Conservation (phyloP, 2,797 vertebrate species). For the Gephyroberyx darwinii region DNA sequence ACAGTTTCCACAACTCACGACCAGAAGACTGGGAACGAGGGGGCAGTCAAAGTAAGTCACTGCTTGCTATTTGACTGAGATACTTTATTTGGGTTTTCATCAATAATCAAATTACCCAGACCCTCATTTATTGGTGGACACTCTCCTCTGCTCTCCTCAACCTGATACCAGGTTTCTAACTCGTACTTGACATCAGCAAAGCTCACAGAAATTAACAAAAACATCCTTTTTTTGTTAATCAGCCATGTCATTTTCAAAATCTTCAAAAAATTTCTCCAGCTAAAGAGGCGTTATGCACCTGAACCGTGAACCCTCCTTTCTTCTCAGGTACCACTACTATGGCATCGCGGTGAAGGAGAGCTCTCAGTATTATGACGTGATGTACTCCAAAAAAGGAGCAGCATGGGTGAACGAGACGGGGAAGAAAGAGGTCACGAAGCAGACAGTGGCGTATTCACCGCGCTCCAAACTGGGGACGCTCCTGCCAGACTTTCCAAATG, state of each 20-base stretch:
- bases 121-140: not conserved
- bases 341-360: slow-evolving; percentile 98
- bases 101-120: not conserved
- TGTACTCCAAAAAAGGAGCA: slow-evolving; percentile 99
- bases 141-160: too few relatives aligned
- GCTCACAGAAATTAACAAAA: not conserved
- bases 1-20: slow-evolving; percentile 97
- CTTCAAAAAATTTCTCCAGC: too few relatives aligned
- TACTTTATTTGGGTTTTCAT: not conserved
- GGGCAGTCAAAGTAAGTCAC: slow-evolving; percentile 97
- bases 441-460: slow-evolving; percentile 99
- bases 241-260: too few relatives aligned
- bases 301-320: not conserved
- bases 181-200: not conserved
- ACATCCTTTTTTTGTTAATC: not conserved
- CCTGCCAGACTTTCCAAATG: slow-evolving; percentile 99
- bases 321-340: slow-evolving; percentile 96
- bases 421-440: slow-evolving; percentile 99
- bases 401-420: slow-evolving; percentile 99
- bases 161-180: too few relatives aligned
- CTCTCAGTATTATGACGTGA: slow-evolving; percentile 98
- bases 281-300: not conserved
- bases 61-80: not conserved
- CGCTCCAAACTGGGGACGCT: slow-evolving; percentile 99
- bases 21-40: slow-evolving; percentile 95